Conservation (phyloP, 1,140 invertebrate species). For the Polypedilum vanderplanki region DNA sequence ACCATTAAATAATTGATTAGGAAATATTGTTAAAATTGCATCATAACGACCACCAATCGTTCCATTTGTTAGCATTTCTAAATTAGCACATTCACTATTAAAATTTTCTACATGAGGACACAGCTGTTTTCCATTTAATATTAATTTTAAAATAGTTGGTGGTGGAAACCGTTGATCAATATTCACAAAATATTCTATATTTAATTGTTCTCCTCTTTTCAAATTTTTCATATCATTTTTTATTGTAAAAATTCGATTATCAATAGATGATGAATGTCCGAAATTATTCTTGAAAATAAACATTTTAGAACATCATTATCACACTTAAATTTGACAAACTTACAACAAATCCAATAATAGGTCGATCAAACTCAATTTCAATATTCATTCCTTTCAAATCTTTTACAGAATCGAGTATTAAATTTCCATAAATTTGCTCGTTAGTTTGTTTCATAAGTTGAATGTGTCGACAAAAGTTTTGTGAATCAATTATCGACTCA, state of each 20-base stretch:
- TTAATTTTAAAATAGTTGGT: not conserved
- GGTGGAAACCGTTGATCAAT: not conserved
- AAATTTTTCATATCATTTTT: not conserved
- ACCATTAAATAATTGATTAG: not conserved
- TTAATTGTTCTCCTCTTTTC: not conserved
- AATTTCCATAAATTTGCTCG: not conserved
- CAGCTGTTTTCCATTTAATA: not conserved
- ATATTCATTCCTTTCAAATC: not conserved
- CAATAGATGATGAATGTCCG: not conserved
- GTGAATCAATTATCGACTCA: too few relatives aligned
- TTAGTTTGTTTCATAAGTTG: too few relatives aligned
- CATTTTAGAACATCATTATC: not conserved
- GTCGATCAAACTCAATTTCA: not conserved
- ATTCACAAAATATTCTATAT: not conserved
- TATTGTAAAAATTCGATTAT: constrained; percentile 16
- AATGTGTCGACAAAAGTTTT: too few relatives aligned
- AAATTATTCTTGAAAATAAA: not conserved
- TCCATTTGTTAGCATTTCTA: not conserved
- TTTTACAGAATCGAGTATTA: not conserved
- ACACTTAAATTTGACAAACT: not conserved
- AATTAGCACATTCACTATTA: not conserved
- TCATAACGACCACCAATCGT: not conserved
- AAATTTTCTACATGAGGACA: not conserved
- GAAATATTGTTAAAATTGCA: not conserved
- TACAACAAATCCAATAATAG: not conserved